Conservation (phyloP, 2,113 vertebrate species). For the Pseudonaja textilis region DNA sequence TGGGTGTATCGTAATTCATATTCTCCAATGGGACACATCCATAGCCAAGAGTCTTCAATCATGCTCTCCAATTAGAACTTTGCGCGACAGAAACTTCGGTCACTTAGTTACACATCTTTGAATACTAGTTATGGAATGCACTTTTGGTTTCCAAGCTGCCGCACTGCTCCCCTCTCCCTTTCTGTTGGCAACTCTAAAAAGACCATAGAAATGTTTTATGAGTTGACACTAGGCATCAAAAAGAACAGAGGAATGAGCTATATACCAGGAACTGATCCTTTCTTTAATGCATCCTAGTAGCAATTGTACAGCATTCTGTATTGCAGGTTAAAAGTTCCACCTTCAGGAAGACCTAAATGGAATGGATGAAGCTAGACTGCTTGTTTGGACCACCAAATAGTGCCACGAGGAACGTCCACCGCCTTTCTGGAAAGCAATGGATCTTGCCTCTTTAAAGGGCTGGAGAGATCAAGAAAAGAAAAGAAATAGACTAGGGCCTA, state of each 20-base stretch:
- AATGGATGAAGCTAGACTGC: not conserved
- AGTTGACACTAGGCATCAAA: not conserved
- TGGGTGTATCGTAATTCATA: too few species aligned
- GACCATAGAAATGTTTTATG: too few species aligned
- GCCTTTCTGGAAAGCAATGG: not conserved
- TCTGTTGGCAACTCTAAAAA: too few species aligned
- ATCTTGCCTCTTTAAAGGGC: not conserved
- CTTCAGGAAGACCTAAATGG: not conserved
- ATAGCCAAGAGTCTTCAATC: too few species aligned
- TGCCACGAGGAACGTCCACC: not conserved
- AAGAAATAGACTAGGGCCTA: not conserved
- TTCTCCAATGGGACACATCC: too few species aligned
- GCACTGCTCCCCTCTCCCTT: too few species aligned
- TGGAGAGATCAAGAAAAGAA: not conserved
- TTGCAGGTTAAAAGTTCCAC: not conserved
- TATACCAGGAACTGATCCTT: not conserved
- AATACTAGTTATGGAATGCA: too few species aligned
- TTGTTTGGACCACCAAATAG: not conserved
- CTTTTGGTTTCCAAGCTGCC: too few species aligned
- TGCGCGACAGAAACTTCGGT: too few species aligned
- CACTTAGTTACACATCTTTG: too few species aligned
- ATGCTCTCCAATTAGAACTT: too few species aligned
- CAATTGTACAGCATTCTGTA: not conserved
- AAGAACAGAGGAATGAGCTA: not conserved
- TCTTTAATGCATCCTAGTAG: not conserved